A percentile compares a stretch with the other conserved stretches of the same genome.
Evolutionary conservation across 53 echinoderm and acorn worm genomes (phyloP).

Genomic region (Crossaster papposus): DNA sequence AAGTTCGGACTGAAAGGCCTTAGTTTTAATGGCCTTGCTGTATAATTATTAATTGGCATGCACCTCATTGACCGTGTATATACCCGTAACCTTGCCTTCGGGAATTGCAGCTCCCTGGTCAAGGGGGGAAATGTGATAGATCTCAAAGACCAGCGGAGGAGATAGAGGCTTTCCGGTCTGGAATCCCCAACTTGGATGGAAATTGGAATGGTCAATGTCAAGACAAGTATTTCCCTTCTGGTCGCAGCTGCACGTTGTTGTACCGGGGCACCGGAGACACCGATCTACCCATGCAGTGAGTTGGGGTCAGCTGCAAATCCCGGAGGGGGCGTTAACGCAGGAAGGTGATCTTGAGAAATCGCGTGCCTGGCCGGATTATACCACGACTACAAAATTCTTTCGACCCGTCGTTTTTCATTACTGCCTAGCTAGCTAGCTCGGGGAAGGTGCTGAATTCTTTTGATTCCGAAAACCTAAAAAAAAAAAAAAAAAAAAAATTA

Average conservation of each 20-base stretch:
- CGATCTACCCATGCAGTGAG: no score
- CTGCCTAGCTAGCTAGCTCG: not conserved
- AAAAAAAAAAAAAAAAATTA: no score
- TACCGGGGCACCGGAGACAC: not conserved
- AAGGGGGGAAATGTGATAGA: not conserved
- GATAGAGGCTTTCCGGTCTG: not conserved
- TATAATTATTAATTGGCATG: not conserved
- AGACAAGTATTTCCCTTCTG: not conserved
- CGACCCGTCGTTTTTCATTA: not conserved
- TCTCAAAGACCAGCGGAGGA: not conserved
- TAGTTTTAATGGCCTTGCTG: not conserved
- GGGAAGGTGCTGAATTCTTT: not conserved
- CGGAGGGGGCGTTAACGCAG: not conserved
- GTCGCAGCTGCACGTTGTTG: not conserved
- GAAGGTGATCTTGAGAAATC: not conserved
- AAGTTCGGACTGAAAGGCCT: not conserved
- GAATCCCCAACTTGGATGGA: not conserved
- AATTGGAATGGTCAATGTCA: not conserved
- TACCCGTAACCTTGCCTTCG: slow-evolving; percentile 3
- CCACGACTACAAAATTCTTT: not conserved
- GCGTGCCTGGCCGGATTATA: not conserved
- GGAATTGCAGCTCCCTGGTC: not conserved
- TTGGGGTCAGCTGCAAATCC: not conserved
- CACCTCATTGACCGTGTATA: not conserved
- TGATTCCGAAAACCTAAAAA: no score